Conservation (phyloP, 2,888 invertebrate species). For the Lycia hirtaria region DNA sequence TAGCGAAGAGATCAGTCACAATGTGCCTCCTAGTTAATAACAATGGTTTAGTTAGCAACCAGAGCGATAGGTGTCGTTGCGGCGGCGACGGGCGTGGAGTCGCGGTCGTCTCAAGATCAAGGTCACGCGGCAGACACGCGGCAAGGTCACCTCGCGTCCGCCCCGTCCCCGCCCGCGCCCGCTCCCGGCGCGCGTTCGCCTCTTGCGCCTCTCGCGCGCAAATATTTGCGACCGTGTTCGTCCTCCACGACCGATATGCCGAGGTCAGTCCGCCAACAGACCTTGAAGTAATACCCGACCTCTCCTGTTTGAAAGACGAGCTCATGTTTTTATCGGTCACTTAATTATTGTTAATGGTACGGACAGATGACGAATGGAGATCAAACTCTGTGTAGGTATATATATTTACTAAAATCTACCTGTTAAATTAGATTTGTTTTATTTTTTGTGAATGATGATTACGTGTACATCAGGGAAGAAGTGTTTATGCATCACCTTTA, state of each 20-base stretch:
- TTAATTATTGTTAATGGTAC: constrained; percentile 36
- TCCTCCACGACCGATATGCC: constrained; percentile 85
- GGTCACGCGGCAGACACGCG: constrained; percentile 79
- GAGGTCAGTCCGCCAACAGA: constrained; percentile 81
- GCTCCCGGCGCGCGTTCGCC: constrained; percentile 49
- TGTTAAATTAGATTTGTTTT: neutral
- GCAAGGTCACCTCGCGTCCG: constrained; percentile 71
- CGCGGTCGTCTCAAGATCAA: constrained; percentile 86
- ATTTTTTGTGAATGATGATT: neutral
- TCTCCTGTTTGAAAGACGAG: constrained; percentile 74
- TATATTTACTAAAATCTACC: neutral
- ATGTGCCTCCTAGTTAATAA: constrained; percentile 5
- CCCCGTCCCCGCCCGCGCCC: constrained; percentile 46
- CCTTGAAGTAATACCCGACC: constrained; percentile 82
- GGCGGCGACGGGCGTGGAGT: constrained; percentile 46
- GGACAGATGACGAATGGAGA: constrained; percentile 23
- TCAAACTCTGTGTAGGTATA: constrained; percentile 10
- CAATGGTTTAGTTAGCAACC: constrained; percentile 28
- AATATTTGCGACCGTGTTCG: constrained; percentile 83
- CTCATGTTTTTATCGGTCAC: constrained; percentile 67
- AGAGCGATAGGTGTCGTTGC: constrained; percentile 66
- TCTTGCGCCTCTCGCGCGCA: constrained; percentile 70
- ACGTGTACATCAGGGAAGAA: neutral
- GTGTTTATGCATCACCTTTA: neutral
- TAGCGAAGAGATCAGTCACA: neutral